Base-by-base conservation (phyloP, 1,140 invertebrate species). In the Lordiphosa stackelbergi region DNA sequence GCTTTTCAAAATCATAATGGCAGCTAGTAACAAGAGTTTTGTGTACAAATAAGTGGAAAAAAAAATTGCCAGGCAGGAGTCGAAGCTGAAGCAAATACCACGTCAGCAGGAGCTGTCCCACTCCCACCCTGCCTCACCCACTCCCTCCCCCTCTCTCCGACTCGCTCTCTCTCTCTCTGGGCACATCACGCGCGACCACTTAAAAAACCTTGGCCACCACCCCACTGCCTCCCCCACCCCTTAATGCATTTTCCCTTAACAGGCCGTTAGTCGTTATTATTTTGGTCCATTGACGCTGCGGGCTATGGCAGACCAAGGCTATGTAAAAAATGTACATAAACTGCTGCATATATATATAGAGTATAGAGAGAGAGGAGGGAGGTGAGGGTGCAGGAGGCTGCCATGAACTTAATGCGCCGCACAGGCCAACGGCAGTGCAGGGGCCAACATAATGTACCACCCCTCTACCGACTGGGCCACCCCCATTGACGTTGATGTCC, bases 1-100 rank as follows among this genome's bases (percentile, higher is more conserved):
- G 85, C 85, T 86, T 86, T 86, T 86, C 70, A 86, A 86, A 86
- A 86, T 86, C 85, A 86, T 86, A 86, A 86, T 86, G 85, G 85
- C 85, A 86, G 85, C 85, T 86, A 85, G 85, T 85, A 86, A 86
- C 85, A 85, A 86, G 85, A 81, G 84, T 81, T 81, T 85, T 81
- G 78, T 83, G 78, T 84, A 75, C 78, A 79, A 85, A 79, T 73
- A 83, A 56, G 69, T 61, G 69, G 49, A 64, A 59, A 69, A 38
- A 38, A 72, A 68, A 69, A 72, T 53, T 70, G 46, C 57, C 58
- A 41, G 61, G 58, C 57, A 54, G 56, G 47, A 58, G 45, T 40
- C 65, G 66, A 53, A 70, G 74, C 74, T 49, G 78, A 31, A 31
- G 77, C 77, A 81, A 75, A 81, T 83, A 83, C 78, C 64, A 73